These are phyloP conservation scores for Lota lota DNA, from an alignment of 2,113 vertebrate genomes.

Conservation along the genomic window DNA sequence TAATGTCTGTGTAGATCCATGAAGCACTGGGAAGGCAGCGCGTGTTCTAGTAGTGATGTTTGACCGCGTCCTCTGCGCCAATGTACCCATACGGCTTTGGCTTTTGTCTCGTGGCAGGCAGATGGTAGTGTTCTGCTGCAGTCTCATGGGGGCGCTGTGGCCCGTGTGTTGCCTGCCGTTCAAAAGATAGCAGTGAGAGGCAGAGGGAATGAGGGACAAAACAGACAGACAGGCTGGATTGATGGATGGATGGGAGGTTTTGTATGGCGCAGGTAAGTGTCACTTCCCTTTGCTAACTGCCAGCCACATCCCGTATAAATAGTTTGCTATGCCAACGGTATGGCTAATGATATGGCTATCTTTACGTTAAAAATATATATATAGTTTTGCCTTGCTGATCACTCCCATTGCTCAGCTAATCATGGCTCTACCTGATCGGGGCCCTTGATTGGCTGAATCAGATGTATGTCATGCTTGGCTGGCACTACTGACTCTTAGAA, in stretches of 20 bases:
- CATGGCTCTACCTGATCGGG: conserved; percentile 7
- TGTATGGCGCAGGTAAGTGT: conserved; percentile 72
- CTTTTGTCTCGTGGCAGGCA: conserved; percentile 75
- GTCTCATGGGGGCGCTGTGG: conserved; percentile 66
- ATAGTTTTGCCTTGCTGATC: conserved; percentile 14
- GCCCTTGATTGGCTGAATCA: conserved; percentile 54
- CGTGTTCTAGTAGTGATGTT: not conserved
- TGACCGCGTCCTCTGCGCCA: conserved; percentile 26
- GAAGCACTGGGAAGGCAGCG: no score
- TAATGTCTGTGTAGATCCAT: not conserved
- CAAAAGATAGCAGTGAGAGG: conserved; percentile 69
- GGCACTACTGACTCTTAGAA: conserved; percentile 10
- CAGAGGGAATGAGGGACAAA: conserved; percentile 42
- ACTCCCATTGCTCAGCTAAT: conserved; percentile 47
- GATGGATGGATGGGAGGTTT: conserved; percentile 68
- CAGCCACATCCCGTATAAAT: conserved; percentile 50
- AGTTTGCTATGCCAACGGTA: conserved; percentile 54
- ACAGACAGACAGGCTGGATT: conserved; percentile 35
- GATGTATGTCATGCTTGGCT: conserved; percentile 44
- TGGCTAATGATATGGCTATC: conserved; percentile 25
- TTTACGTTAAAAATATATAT: not conserved
- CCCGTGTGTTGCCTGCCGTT: conserved; percentile 71
- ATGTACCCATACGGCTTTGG: conserved; percentile 64
- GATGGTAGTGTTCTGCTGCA: conserved; percentile 72
- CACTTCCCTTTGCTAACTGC: conserved; percentile 56